Conservation (phyloP, 2,797 vertebrate species). For the Cynopterus sphinx region DNA sequence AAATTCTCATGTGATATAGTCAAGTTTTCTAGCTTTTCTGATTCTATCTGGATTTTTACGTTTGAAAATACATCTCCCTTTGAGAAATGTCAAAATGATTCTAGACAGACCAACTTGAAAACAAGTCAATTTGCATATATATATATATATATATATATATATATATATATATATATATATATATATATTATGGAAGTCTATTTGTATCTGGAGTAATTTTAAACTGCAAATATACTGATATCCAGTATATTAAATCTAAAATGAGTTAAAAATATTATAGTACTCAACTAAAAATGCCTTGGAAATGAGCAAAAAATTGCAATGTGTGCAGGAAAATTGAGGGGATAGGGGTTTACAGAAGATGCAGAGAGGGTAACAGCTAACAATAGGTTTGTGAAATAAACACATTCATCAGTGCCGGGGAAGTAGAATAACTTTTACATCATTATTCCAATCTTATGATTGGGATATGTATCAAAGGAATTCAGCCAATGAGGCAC, state of each 20-base stretch:
- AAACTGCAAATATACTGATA: not conserved
- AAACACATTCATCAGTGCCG: not conserved
- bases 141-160: too few relatives aligned
- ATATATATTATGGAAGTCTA: not conserved
- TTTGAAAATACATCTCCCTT: not conserved
- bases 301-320: not conserved
- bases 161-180: too few relatives aligned
- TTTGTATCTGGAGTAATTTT: not conserved
- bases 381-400: not conserved
- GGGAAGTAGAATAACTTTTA: not conserved
- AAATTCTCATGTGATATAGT: not conserved
- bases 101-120: not conserved
- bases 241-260: not conserved
- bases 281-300: not conserved
- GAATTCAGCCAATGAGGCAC: not conserved
- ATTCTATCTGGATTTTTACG: not conserved
- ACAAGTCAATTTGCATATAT: not conserved
- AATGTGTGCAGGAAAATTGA: not conserved
- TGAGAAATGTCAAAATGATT: not conserved
- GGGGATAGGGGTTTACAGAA: not conserved
- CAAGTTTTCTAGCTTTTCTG: not conserved
- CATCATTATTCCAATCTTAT: not conserved
- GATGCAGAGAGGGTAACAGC: not conserved
- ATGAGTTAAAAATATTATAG: conserved; percentile 1
- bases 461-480: not conserved